Base-by-base conservation (phyloP, 2,113 vertebrate genomes). In the Periophthalmodon schlosseri region DNA sequence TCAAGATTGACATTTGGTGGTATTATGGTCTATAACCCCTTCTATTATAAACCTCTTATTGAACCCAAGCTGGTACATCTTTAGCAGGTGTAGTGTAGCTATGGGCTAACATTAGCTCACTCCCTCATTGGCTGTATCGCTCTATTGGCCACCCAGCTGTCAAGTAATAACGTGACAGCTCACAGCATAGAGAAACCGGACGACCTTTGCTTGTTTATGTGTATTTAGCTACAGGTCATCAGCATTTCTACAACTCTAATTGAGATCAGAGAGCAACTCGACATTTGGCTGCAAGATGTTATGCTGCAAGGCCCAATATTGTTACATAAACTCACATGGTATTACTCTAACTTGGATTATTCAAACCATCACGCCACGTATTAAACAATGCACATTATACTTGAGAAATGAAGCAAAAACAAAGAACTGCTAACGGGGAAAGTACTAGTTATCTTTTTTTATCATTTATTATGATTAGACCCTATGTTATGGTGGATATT, bases 161-260 rank as follows among this genome's bases (percentile, higher is more conserved):
- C 85, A 91, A 79, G 60, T 76, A 82, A 83, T 81, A 87, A 84
- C 77, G 50, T 85, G 84, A 87, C 89, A 86, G 72, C 74, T 84
- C 82, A 69, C 75, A 77, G 75, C 64, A 71, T 73, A 2, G 66
- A 54, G 77, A 56, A 50, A 63, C 72, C 24, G 68, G 56, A 0
- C 50, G 68, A 71, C 68, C 68, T 71, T 18, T 78, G 76, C 72
- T 70, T n/a, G 39, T 78, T 73, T 33, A 58, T 74, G 16, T 58
- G 68, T 65, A 65, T 61, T 68, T 44, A 66, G 11, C 52, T 24
- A 16, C 77, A 12, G 52, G 56, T 74, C 79, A 77, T 69, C 73
- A 65, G 44, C 73, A 71, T 68, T 13, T 33, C 50, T 24, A 18
- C 23, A 7, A 2, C 23, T 24, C 34, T 11, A 24, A 64, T 65